phyloP scores from a whole-genome alignment of 2,797 vertebrate genomes.

The Epinephelus awoara region DNA sequence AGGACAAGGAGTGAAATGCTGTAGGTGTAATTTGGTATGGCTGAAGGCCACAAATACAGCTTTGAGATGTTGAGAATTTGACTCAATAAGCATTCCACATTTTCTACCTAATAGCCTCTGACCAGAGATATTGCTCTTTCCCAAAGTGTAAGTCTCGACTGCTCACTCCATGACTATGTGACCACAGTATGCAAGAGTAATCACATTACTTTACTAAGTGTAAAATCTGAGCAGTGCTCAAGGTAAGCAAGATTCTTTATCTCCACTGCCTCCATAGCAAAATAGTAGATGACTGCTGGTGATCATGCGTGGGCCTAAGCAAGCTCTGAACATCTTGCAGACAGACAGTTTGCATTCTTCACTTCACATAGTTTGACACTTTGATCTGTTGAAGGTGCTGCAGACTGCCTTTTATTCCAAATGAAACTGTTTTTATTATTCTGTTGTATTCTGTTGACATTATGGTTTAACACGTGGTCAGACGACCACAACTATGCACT shows the following conservation, averaged over 20 bases:
- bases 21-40: not conserved
- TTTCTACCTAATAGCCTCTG: too few species aligned
- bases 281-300: not conserved
- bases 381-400: not conserved
- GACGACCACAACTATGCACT: too few species aligned
- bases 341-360: not conserved
- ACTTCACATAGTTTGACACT: not conserved
- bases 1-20: not conserved
- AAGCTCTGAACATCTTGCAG: too few species aligned
- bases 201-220: not conserved
- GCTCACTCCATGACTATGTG: not conserved
- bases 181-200: not conserved
- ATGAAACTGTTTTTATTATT: not conserved
- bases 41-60: too few species aligned
- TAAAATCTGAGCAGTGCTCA: not conserved
- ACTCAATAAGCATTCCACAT: too few species aligned
- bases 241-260: not conserved
- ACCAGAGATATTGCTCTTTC: too few species aligned
- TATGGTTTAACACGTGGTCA: not conserved
- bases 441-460: too few species aligned
- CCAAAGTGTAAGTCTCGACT: not conserved
- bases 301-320: not conserved
- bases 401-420: not conserved
- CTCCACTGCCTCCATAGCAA: not conserved
- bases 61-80: too few species aligned